phyloP scores from a whole-genome alignment of 2,797 vertebrate genomes.

The Vultur gryphus region DNA sequence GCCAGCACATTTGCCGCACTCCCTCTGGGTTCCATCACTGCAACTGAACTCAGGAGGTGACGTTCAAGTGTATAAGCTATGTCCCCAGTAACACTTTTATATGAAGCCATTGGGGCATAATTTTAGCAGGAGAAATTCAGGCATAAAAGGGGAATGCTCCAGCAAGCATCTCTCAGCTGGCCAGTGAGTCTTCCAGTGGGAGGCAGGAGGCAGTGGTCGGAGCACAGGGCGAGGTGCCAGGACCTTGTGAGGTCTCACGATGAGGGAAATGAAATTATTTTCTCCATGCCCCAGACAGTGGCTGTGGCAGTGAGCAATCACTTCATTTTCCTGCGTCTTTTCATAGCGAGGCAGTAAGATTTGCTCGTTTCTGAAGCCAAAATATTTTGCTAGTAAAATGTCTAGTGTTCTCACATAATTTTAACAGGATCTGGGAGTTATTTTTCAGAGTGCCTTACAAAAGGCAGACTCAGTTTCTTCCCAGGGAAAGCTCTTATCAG shows the following conservation, averaged over 20 bases:
- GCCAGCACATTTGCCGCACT: fast-evolving
- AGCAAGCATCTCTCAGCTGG: neutral
- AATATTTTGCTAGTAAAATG: constrained; percentile 45
- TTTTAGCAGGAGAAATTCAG: neutral
- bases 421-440: constrained; percentile 19
- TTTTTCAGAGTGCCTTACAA: constrained; percentile 12
- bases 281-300: neutral
- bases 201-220: neutral
- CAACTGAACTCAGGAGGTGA: neutral
- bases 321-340: neutral
- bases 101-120: neutral
- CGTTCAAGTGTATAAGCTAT: neutral
- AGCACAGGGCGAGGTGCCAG: neutral
- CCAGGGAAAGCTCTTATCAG: constrained; percentile 39
- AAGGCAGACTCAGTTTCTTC: constrained; percentile 46
- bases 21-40: neutral
- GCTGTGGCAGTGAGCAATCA: neutral
- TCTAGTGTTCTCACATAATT: constrained; percentile 38
- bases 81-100: fast-evolving
- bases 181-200: neutral
- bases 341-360: neutral
- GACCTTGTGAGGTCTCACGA: neutral
- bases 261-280: neutral
- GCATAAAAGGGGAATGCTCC: neutral
- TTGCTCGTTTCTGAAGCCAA: constrained; percentile 21